A percentile compares a stretch with the other conserved stretches of the same genome.
phyloP scores from a whole-genome alignment of 2,888 invertebrate species.

The Xanthia icteritia region DNA sequence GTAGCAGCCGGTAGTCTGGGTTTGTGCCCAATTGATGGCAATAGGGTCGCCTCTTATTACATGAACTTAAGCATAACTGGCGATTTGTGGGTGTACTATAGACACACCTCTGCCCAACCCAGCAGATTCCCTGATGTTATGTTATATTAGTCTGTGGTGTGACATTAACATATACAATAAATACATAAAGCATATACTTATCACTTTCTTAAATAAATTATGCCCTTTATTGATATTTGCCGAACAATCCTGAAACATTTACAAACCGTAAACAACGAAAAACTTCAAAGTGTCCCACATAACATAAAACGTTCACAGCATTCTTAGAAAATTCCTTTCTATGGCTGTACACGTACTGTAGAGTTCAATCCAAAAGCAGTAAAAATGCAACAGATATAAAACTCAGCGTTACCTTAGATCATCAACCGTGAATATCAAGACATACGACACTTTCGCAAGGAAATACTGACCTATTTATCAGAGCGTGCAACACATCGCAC shows the following conservation, averaged over 20 bases:
- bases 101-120: too few relatives aligned
- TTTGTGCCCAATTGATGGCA: too few relatives aligned
- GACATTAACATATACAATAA: too few relatives aligned
- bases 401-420: constrained; percentile 23
- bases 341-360: background rate
- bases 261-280: background rate
- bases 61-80: too few relatives aligned
- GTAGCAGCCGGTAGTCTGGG: too few relatives aligned
- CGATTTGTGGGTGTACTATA: too few relatives aligned
- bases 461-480: constrained; percentile 42
- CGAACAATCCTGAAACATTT: background rate
- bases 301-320: background rate
- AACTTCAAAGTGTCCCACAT: background rate
- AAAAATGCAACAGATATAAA: constrained; percentile 24
- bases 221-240: background rate
- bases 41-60: too few relatives aligned
- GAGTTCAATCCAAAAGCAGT: constrained; percentile 15
- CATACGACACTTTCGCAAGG: background rate
- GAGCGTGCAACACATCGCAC: constrained; percentile 31
- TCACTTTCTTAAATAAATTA: too few relatives aligned
- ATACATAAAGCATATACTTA: background rate
- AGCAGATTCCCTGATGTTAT: too few relatives aligned
- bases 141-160: too few relatives aligned
- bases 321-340: background rate
- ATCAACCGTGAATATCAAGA: constrained; percentile 32